Evolutionary conservation across 2,888 invertebrate species (phyloP), one percentile per base, ranked within the genome.

Genomic region (Dryocosmus kuriphilus): DNA sequence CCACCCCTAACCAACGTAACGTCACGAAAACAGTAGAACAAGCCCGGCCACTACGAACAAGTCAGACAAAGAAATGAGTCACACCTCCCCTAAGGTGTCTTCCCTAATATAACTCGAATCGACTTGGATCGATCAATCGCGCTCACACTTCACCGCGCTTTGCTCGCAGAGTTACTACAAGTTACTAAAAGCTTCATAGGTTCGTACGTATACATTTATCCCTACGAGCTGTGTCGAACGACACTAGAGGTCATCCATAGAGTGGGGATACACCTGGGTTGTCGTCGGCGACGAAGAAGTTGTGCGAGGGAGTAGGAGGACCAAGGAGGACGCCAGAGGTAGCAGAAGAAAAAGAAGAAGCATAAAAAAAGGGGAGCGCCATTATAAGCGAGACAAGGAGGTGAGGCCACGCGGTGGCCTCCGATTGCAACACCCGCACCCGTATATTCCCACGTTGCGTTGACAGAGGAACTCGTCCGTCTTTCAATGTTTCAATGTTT

Each of bases 121-220:
- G 77, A 79, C 65, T 76, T 41, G 67, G 62, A 14, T 63, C 63
- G 35, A 63, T 63, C 30, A 51, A 22, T 51, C 81, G 82, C 77
- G 79, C 77, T 82, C 80, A 77, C 81, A 81, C 82, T 81, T 81
- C 78, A 79, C 80, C 82, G 71, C 82, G 80, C 81, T 80, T 81
- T 83, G 83, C 82, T 84, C 83, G 75, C 79, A 74, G 82, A 81
- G 84, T 85, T 74, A 51, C 55, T 55, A 55, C 55, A 55, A 55
- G 55, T 55, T 86, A 89, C 90, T 90, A 91, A 89, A 89, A 89
- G 89, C 88, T 87, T 85, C 87, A 88, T 86, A 85, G 85, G 85
- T 84, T 85, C 83, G 86, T 82, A 88, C 89, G 89, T 90, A 90
- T 87, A 90, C 89, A 90, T 91, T 91, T 91, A 91, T 91, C 89